Base-by-base conservation (phyloP, 2,797 vertebrate species). In the Manis javanica region DNA sequence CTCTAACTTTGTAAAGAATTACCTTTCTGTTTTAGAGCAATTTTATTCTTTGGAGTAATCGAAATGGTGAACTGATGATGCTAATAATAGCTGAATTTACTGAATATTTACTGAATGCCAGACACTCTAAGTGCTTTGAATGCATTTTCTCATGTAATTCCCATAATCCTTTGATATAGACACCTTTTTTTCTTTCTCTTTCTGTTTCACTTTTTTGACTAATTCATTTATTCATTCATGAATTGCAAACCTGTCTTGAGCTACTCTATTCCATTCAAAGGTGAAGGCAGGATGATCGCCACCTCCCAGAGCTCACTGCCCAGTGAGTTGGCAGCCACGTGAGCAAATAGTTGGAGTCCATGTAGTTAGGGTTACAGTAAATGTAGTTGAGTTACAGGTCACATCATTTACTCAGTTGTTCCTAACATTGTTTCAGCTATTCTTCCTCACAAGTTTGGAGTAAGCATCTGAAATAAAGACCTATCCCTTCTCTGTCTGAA, bases 1-100 rank as follows among this genome's bases (percentile, higher is more conserved):
- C 39, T 46, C 71, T 88, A 85, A 72, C 61, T 78, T 84, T 23
- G 39, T 91, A 42, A 93, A 83, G n/a, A 75, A 53, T 39, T 64
- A n/a, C 23, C 63, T 92, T 94, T 94, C 61, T n/a, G 26, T 64
- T 71, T 53, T 68, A 46, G 16, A 59, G 7, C 23, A 13, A 84
- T 49, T 92, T 93, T 79, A 34, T 83, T 63, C 46, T 55, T 83
- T 89, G 19, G 57, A 69, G 34, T 29, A 82, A 72, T 83, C 53
- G 72, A 68, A 75, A 59, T 23, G 18, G 57, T 49, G 21, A n/a
- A 24, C 12, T 8, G 37, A 0, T 68, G n/a, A 29, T 72, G 61
- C 23, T 72, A 13, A 46, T 46, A 64, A 49, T 18, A 66, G 53
- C n/a, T 68, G 79, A 61, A 71, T 83, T 69, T 91, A 91, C 37